Evolutionary conservation across 1,140 invertebrate species (phyloP), one percentile per base, ranked within the genome.

Genomic region (Episyrphus balteatus): DNA sequence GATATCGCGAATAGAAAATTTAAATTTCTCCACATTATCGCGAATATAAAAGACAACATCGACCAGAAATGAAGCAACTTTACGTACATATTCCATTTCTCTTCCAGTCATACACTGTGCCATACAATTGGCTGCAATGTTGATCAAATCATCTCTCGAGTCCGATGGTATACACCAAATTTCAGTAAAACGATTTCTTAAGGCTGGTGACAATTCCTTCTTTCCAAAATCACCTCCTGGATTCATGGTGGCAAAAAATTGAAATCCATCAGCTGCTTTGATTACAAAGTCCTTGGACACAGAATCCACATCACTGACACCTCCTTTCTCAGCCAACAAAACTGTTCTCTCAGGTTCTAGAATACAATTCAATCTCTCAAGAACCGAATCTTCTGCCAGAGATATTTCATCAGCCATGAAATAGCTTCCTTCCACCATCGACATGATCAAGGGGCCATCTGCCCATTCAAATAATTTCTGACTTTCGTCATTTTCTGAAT

Each of bases 381-480:
- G 71, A 8, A 99, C 97, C 55, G 95, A 98, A 59, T 99, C 97
- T 68, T 99, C 95, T 0, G 97, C 96, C 34, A 99, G 71, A 3
- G 97, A 99, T 55, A 99, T 99, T 80, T 99, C 97, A 74, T 99
- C 97, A 1, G 95, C 88, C 21, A 99, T 73, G 60, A 99, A 95
- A 50, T 93, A 75, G 43, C 79, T 74, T 1, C 95, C 96, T 14
- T 80, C 71, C 55, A 78, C 76, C 94, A 99, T 97, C 0, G 95
- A 83, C 45, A 80, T 72, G 42, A 99, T 84, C 14, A 99, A 73
- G 6, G 94, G 93, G 13, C 97, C 97, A 70, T 99, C 93, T 1
- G 88, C 80, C 97, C 97, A 99, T 68, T 98, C 93, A 71, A 99
- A 99, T 2, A 98, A 69, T 47, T 64, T 54, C 44, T 62, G 58